A percentile compares a stretch with the other conserved stretches of the same genome.
These are phyloP conservation scores for Thymelicus sylvestris DNA, from an alignment of 2,888 invertebrate genomes.

Conservation along the genomic window DNA sequence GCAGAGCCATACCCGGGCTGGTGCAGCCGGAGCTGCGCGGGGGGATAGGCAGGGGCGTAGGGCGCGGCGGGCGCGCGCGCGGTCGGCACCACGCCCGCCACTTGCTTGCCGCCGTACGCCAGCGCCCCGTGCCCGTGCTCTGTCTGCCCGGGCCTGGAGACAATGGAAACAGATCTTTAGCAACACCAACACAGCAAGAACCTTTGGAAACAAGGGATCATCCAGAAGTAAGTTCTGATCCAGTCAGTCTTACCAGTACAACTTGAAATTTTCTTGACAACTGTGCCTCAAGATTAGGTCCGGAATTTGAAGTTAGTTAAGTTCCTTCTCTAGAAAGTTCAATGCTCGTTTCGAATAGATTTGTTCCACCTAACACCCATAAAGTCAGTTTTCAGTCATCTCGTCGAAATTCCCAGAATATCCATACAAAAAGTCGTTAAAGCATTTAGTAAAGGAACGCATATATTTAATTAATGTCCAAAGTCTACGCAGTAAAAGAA, in stretches of 20 bases:
- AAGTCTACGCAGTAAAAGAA: slow-evolving; percentile 2
- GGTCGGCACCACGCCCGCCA: slow-evolving; percentile 68
- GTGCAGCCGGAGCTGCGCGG: slow-evolving; percentile 72
- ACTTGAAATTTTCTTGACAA: no score
- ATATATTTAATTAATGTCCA: not conserved
- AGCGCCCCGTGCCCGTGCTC: slow-evolving; percentile 78
- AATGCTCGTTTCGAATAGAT: not conserved
- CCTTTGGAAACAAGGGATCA: not conserved
- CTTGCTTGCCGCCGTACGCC: slow-evolving; percentile 77
- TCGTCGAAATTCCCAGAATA: not conserved
- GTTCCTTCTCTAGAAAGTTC: not conserved
- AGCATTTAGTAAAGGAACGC: not conserved
- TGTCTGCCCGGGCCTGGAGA: slow-evolving; percentile 76
- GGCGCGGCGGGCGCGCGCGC: slow-evolving; percentile 75
- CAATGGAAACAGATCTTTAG: slow-evolving; percentile 17
- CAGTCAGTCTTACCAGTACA: no score
- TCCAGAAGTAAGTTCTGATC: no score
- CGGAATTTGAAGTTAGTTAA: no score
- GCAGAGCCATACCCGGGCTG: slow-evolving; percentile 80
- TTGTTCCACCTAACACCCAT: not conserved
- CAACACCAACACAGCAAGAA: slow-evolving; percentile 39
- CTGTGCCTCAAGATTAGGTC: no score
- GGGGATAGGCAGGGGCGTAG: slow-evolving; percentile 71
- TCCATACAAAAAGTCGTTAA: not conserved
- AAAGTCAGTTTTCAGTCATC: not conserved